phyloP scores from a whole-genome alignment of 2,797 vertebrate genomes.

The Sparus aurata region DNA sequence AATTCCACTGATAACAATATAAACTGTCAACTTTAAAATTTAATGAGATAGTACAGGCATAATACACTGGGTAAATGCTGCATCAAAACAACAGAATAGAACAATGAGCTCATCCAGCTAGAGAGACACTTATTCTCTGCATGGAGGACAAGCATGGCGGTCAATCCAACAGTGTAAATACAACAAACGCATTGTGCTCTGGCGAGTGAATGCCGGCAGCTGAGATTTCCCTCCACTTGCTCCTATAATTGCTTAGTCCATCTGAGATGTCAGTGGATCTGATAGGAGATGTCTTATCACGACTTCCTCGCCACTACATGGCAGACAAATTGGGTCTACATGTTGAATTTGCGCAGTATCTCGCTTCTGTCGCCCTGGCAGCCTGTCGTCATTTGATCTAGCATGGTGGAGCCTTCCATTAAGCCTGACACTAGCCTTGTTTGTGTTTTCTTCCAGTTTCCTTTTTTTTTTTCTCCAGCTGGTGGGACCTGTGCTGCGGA shows the following conservation, averaged over 20 bases:
- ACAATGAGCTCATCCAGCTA: constrained; percentile 36
- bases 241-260: constrained; percentile 82
- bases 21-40: constrained; percentile 75
- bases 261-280: constrained; percentile 74
- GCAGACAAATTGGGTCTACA: constrained; percentile 78
- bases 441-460: constrained; percentile 47
- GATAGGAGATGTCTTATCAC: constrained; percentile 78
- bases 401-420: constrained; percentile 52
- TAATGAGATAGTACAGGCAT: constrained; percentile 64
- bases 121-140: constrained; percentile 35
- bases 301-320: constrained; percentile 58
- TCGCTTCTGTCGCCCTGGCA: constrained; percentile 60
- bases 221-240: constrained; percentile 69
- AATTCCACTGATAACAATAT: constrained; percentile 74
- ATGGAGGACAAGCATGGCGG: constrained; percentile 24
- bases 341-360: constrained; percentile 57
- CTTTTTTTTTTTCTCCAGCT: constrained; percentile 30
- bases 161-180: constrained; percentile 62
- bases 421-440: constrained; percentile 46
- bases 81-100: constrained; percentile 44
- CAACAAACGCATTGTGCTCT: constrained; percentile 64
- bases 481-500: constrained; percentile 41
- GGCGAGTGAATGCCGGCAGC: constrained; percentile 56
- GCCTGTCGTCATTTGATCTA: constrained; percentile 59
- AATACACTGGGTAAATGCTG: constrained; percentile 37